Evolutionary conservation across 2,888 invertebrate species (phyloP).

Genomic region (Rhorus exstirpatorius): DNA sequence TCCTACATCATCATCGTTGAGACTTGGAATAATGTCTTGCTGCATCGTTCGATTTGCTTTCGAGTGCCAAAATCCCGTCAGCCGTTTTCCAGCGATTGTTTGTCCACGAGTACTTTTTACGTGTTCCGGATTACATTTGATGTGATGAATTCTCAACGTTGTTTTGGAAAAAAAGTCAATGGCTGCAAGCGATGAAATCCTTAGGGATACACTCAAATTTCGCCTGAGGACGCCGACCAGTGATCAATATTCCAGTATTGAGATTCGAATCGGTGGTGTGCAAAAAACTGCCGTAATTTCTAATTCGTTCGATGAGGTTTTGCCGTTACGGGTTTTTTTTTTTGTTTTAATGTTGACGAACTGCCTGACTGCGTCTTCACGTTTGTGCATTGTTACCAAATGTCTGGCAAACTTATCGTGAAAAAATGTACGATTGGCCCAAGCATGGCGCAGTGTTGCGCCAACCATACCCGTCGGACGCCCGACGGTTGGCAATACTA

Average conservation of each 20-base stretch:
- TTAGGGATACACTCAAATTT: slow-evolving; percentile 48
- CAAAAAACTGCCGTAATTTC: slow-evolving; percentile 62
- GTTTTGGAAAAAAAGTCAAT: slow-evolving; percentile 68
- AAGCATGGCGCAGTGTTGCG: too few species aligned
- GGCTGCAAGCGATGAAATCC: slow-evolving; percentile 68
- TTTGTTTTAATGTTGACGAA: neutral
- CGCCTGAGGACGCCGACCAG: slow-evolving; percentile 63
- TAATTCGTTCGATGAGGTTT: slow-evolving; percentile 62
- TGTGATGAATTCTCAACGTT: slow-evolving; percentile 68
- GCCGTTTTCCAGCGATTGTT: neutral
- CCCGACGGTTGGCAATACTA: too few species aligned
- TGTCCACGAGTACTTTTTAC: slow-evolving; percentile 55
- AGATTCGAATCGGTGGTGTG: slow-evolving; percentile 59
- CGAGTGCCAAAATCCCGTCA: neutral
- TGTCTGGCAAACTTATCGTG: slow-evolving; percentile 72
- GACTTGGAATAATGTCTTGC: slow-evolving; percentile 59
- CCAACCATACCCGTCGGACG: too few species aligned
- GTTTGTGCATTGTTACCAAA: slow-evolving; percentile 58
- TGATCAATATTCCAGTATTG: slow-evolving; percentile 67
- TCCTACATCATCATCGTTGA: slow-evolving; percentile 66
- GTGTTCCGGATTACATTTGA: slow-evolving; percentile 63
- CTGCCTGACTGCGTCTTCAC: slow-evolving; percentile 62
- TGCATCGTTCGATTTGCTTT: slow-evolving; percentile 29
- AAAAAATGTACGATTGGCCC: too few species aligned
- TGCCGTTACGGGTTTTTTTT: slow-evolving; percentile 24